Conservation (phyloP, 2,797 vertebrate species). For the Sebastiscus tertius region DNA sequence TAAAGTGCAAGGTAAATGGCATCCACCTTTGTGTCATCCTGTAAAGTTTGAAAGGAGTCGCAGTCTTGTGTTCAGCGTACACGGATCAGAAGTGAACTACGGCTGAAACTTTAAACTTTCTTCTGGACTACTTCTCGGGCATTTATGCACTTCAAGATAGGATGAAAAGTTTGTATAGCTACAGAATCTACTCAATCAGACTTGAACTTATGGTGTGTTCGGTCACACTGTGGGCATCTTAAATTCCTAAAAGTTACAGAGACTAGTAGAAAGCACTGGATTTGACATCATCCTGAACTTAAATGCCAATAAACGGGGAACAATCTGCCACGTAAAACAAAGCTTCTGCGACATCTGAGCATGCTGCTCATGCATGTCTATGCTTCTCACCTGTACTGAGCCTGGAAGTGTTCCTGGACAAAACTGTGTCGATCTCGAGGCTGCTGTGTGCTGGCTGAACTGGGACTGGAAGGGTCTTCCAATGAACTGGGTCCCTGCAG, state of each 20-base stretch:
- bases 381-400: conserved; percentile 91
- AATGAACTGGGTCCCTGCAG: conserved; percentile 75
- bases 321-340: not conserved
- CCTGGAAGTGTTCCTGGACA: conserved; percentile 95
- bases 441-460: conserved; percentile 51
- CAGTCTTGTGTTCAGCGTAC: not conserved
- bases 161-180: not conserved
- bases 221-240: not conserved
- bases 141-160: not conserved
- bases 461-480: conserved; percentile 65
- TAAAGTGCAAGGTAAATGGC: not conserved
- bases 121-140: not conserved
- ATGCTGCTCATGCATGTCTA: not conserved
- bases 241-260: not conserved
- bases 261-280: not conserved
- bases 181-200: not conserved
- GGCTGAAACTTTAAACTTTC: not conserved
- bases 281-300: not conserved
- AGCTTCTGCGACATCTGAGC: not conserved
- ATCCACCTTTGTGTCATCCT: not conserved
- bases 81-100: not conserved
- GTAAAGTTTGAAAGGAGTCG: not conserved
- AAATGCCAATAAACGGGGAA: not conserved
- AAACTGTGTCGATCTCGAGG: conserved; percentile 87
- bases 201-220: not conserved